A percentile compares a stretch with the other conserved stretches of the same genome.
Conservation (phyloP, 2,113 vertebrate genomes). For the Corynorhinus townsendii region DNA sequence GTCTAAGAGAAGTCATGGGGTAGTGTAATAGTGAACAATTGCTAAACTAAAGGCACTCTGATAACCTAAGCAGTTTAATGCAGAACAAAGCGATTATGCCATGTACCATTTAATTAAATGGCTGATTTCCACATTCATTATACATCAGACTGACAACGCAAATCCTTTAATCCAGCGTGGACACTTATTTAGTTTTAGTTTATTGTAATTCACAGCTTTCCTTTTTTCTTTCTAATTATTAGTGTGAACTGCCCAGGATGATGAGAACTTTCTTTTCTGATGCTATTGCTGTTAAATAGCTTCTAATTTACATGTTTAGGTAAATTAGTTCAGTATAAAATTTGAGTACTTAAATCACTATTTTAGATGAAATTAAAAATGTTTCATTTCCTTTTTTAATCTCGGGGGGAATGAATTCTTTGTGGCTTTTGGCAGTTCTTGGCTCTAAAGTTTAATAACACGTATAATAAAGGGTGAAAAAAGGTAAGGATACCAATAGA, state of each 20-base stretch:
- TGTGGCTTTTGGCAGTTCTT: conserved; percentile 67
- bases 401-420: conserved; percentile 40
- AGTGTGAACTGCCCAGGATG: conserved; percentile 85
- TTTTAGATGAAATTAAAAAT: conserved; percentile 69
- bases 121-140: conserved; percentile 86
- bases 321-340: conserved; percentile 62
- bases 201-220: conserved; percentile 93
- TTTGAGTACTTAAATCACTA: conserved; percentile 71
- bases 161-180: conserved; percentile 91
- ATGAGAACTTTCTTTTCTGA: conserved; percentile 80
- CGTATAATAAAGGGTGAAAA: conserved; percentile 32
- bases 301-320: conserved; percentile 74
- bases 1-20: conserved; percentile 52
- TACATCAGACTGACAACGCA: conserved; percentile 84
- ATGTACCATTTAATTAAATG: conserved; percentile 85
- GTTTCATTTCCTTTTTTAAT: conserved; percentile 77
- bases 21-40: conserved; percentile 78
- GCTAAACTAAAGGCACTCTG: conserved; percentile 77
- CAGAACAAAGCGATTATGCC: conserved; percentile 82
- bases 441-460: conserved; percentile 55
- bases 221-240: conserved; percentile 84
- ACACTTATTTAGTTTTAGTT: conserved; percentile 89
- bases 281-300: conserved; percentile 74
- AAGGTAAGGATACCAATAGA: neutral
- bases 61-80: conserved; percentile 78